Conservation (phyloP, 2,888 invertebrate genomes). For the Celastrina argiolus region DNA sequence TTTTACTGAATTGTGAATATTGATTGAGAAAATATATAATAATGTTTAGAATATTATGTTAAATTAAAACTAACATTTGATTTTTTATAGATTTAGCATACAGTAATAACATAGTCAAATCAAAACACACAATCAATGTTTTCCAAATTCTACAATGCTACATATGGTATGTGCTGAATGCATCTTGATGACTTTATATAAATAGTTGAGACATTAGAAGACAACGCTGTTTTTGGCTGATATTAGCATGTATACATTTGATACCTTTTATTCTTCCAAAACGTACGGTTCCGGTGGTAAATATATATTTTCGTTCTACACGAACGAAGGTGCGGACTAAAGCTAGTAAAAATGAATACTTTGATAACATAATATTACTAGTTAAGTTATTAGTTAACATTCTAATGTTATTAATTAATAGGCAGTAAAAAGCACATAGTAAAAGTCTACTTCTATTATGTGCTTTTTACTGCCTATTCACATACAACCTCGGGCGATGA, state of each 20-base stretch:
- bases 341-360: background rate
- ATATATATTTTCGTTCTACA: slow-evolving; percentile 3
- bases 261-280: slow-evolving; percentile 5
- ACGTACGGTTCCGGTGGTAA: slow-evolving; percentile 8
- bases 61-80: too few relatives aligned
- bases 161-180: background rate
- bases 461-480: background rate
- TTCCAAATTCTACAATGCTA: too few relatives aligned
- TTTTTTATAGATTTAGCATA: too few relatives aligned
- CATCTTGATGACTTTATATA: background rate
- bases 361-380: background rate
- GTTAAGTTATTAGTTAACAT: too few relatives aligned
- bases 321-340: background rate
- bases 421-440: too few relatives aligned
- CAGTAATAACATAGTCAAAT: too few relatives aligned
- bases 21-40: too few relatives aligned
- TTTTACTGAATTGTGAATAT: too few relatives aligned
- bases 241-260: background rate
- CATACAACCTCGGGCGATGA: too few relatives aligned
- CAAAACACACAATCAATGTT: background rate
- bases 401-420: too few relatives aligned
- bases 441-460: background rate
- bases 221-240: background rate
- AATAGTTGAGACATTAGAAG: background rate
- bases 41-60: too few relatives aligned